These are phyloP conservation scores for Xanthia togata DNA, from an alignment of 2,888 invertebrate genomes.

Conservation along the genomic window DNA sequence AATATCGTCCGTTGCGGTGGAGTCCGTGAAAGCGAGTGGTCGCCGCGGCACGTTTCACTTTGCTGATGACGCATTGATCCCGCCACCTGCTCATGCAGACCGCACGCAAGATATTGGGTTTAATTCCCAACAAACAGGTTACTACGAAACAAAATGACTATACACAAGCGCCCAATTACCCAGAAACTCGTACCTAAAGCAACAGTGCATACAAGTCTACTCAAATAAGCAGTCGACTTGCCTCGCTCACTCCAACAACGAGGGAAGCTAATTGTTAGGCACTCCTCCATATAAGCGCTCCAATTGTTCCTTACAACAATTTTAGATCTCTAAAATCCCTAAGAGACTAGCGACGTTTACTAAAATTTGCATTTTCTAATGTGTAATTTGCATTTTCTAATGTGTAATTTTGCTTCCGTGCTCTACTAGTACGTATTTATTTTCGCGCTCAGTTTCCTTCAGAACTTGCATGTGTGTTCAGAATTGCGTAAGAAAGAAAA, in stretches of 20 bases:
- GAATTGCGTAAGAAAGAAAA: background rate
- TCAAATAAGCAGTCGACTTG: constrained; percentile 1
- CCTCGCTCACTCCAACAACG: background rate
- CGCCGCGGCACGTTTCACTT: too few species aligned
- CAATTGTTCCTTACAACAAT: constrained; percentile 39
- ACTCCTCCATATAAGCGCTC: constrained; percentile 26
- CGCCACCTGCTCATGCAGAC: too few species aligned
- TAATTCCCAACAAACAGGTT: too few species aligned
- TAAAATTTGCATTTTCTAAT: constrained; percentile 43
- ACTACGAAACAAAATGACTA: background rate
- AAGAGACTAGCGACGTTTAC: constrained; percentile 25
- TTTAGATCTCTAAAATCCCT: constrained; percentile 35
- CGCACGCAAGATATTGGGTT: too few species aligned
- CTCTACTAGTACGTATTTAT: constrained; percentile 35
- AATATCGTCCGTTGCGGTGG: too few species aligned
- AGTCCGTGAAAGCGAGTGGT: too few species aligned
- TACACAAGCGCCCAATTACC: background rate
- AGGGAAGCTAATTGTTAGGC: constrained; percentile 39
- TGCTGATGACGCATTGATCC: too few species aligned
- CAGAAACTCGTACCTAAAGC: background rate
- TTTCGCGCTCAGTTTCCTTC: constrained; percentile 12
- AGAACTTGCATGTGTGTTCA: background rate
- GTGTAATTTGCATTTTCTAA: constrained; percentile 44
- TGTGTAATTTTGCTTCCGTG: constrained; percentile 29
- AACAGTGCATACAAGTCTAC: constrained; percentile 19